A percentile compares a stretch with the other conserved stretches of the same genome.
Evolutionary conservation across 2,888 invertebrate genomes (phyloP).

Genomic region (Spisula subtruncata): DNA sequence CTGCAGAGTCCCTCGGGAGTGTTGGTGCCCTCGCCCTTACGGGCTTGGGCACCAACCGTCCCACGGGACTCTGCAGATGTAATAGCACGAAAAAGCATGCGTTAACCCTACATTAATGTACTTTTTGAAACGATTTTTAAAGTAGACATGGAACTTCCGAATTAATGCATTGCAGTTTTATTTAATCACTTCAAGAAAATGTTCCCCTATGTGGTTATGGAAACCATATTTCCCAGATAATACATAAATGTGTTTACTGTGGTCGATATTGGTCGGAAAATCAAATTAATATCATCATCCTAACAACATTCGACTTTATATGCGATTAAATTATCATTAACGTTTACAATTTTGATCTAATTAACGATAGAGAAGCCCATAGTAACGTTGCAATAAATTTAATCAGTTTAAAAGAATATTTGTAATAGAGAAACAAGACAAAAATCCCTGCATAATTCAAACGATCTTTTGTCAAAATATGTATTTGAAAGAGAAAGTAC

Average conservation of each 20-base stretch:
- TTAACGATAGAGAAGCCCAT: not conserved
- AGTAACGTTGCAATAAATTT: not conserved
- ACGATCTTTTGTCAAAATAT: slow-evolving; percentile 26
- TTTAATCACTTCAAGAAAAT: slow-evolving; percentile 11
- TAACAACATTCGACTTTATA: not conserved
- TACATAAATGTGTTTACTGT: not conserved
- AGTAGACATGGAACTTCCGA: not conserved
- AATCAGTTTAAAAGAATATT: not conserved
- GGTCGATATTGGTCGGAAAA: not conserved
- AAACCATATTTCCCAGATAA: not conserved
- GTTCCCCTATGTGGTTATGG: not conserved
- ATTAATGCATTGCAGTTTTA: not conserved
- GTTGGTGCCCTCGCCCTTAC: too few species aligned
- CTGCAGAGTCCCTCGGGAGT: too few species aligned
- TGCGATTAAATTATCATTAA: not conserved
- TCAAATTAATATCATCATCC: not conserved
- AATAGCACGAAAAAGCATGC: too few species aligned
- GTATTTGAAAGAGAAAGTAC: slow-evolving; percentile 43
- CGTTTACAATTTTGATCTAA: not conserved
- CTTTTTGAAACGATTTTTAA: not conserved
- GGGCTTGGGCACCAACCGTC: too few species aligned
- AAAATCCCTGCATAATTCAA: slow-evolving; percentile 17
- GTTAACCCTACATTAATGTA: too few species aligned
- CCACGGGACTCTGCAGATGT: too few species aligned
- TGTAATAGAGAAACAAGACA: slow-evolving; percentile 4